A percentile compares a stretch with the other conserved stretches of the same genome.
Evolutionary conservation across 2,888 invertebrate species (phyloP).

Genomic region (Hemistola chrysoprasaria): DNA sequence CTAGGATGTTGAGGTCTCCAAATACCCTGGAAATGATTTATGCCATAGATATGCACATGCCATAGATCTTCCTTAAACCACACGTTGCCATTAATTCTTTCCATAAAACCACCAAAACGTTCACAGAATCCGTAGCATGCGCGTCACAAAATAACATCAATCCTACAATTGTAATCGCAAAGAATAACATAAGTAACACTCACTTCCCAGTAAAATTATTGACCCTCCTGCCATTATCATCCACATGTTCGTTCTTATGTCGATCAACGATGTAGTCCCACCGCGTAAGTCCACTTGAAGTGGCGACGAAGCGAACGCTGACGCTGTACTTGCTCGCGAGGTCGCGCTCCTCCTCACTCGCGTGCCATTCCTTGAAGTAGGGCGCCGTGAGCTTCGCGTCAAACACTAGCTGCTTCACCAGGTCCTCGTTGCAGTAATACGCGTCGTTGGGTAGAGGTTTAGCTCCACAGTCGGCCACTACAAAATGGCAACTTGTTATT

Average conservation of each 20-base stretch:
- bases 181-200: constrained; percentile 30
- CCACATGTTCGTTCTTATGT: constrained; percentile 75
- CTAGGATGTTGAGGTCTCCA: constrained; percentile 87
- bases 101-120: too few relatives aligned
- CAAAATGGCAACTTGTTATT: background rate
- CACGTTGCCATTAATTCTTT: too few relatives aligned
- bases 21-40: constrained; percentile 81
- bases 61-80: too few relatives aligned
- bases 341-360: constrained; percentile 70
- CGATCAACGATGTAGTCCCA: constrained; percentile 90
- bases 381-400: constrained; percentile 89
- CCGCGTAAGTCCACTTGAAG: constrained; percentile 93
- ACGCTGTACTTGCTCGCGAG: constrained; percentile 87
- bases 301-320: constrained; percentile 91
- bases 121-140: too few relatives aligned
- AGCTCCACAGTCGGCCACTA: constrained; percentile 85
- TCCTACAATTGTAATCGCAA: background rate
- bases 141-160: too few relatives aligned
- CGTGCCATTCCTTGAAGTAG: constrained; percentile 81
- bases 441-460: constrained; percentile 83
- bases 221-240: constrained; percentile 52
- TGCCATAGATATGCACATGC: too few relatives aligned
- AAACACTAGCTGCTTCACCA: constrained; percentile 92
- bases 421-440: constrained; percentile 92
- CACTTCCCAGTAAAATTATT: constrained; percentile 56